Percentiles rank a stretch among this genome's conserved stretches.
phyloP scores from a whole-genome alignment of 2,888 invertebrate species.

The Sympetrum striolatum region DNA sequence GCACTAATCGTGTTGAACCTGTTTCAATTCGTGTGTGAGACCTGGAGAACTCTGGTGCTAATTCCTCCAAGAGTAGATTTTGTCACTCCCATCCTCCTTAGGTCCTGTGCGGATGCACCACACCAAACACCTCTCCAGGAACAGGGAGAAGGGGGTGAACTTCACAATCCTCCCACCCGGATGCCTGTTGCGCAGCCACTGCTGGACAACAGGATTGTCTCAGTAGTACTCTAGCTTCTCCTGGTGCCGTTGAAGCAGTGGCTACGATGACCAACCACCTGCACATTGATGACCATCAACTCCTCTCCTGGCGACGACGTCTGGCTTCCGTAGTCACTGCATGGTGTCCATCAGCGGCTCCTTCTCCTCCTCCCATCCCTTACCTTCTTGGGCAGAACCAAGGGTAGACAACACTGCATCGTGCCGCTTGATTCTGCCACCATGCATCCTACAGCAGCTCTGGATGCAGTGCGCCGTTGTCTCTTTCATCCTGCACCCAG shows the following conservation, averaged over 20 bases:
- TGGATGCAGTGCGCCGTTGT: constrained; percentile 55
- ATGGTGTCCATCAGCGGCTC: constrained; percentile 49
- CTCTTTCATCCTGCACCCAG: constrained; percentile 54
- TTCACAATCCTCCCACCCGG: background rate
- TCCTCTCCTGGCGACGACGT: constrained; percentile 52
- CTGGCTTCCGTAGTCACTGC: constrained; percentile 53
- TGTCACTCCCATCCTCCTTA: background rate
- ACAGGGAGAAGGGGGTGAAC: background rate
- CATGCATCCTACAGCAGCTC: constrained; percentile 55
- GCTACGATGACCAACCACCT: constrained; percentile 54
- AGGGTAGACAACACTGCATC: constrained; percentile 52
- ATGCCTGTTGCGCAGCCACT: background rate
- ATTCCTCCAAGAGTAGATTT: background rate
- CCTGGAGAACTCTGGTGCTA: background rate
- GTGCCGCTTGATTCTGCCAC: constrained; percentile 55
- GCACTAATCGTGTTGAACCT: constrained; percentile 53
- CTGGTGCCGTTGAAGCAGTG: constrained; percentile 52
- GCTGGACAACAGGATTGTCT: background rate
- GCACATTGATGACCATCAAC: constrained; percentile 54
- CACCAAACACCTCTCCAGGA: background rate
- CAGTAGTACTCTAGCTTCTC: background rate
- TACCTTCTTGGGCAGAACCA: constrained; percentile 49
- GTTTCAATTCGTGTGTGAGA: background rate
- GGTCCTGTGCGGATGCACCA: background rate
- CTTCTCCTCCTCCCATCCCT: constrained; percentile 52